Conservation (phyloP, 1,140 invertebrate species). For the Ceratosolen solmsi region DNA sequence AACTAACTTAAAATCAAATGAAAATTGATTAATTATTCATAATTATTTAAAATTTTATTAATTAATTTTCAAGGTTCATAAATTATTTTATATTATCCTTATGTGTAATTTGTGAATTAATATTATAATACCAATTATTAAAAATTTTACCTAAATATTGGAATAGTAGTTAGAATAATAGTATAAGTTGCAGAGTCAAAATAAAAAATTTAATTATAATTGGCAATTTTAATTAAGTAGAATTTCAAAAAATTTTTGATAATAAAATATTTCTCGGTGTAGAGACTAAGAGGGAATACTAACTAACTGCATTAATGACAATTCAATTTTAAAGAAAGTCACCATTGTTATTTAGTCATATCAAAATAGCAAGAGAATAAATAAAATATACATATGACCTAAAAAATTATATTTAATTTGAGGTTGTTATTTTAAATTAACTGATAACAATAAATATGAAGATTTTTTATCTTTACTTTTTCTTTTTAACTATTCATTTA, state of each 20-base stretch:
- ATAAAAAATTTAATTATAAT: slow-evolving; percentile 40
- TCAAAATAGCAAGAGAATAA: slow-evolving; percentile 7
- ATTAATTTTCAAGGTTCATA: no score
- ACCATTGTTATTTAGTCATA: slow-evolving; percentile 32
- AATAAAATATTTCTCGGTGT: no score
- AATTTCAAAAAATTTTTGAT: neutral
- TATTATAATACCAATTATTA: no score
- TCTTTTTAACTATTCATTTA: neutral
- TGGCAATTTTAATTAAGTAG: neutral
- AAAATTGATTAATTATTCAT: no score
- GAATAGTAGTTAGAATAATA: no score
- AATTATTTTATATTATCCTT: no score
- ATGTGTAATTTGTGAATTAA: no score
- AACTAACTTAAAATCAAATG: no score
- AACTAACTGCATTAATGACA: slow-evolving; percentile 15
- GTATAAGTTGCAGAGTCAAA: no score
- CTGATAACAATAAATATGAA: neutral
- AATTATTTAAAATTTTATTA: no score
- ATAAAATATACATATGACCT: slow-evolving; percentile 17
- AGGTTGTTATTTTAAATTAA: neutral
- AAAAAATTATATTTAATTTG: neutral
- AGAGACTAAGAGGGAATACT: neutral
- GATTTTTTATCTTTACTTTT: neutral
- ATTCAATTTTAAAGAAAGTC: slow-evolving; percentile 8
- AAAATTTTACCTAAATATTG: no score